Base-by-base conservation (phyloP, 2,888 invertebrate genomes). In the Drosophila antonietae region DNA sequence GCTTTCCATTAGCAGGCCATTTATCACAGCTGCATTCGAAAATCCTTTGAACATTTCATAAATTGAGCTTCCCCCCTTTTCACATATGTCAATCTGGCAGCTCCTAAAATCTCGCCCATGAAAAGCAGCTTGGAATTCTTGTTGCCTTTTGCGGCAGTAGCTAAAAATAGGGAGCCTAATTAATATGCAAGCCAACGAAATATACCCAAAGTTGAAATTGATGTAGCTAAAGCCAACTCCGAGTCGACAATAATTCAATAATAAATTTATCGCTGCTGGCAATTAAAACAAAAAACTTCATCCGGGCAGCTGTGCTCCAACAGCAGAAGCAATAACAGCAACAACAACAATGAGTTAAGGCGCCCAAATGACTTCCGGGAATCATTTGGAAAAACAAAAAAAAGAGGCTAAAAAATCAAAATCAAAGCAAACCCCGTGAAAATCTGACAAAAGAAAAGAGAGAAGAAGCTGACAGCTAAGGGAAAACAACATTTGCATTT, bases 11-110 rank as follows among this genome's bases (percentile, higher is more conserved):
- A 74, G 52, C 70, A 69, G 47, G 60, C 65, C 73, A 83, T 81
- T 60, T 68, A 80, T 83, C 83, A 78, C 59, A 63, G 64, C 59
- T 66, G 47, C 18, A 37, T 68, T 57, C 46, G 70, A 78, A 78
- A 83, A 83, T 80, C 87, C 83, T 83, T 77, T 74, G 62, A 83
- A 68, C 47, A 86, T 86, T 79, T 83, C 83, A 81, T 86, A 83
- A 86, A 85, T 78, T 75, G 68, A 73, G 63, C 60, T 15, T 12
- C n/a, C 64, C 67, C 69, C 56, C 75, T 69, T 81, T 79, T 74
- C 83, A 77, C 71, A 74, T 78, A 67, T 76, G 74, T 81, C 73
- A 72, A 69, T 76, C 71, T 43, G 64, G 68, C 63, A 74, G 55
- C 59, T 15, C 53, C 60, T 37, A 39, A 55, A 46, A 28, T 52